Base-by-base conservation (phyloP, 2,797 vertebrate genomes). In the Hozukius guyotensis region DNA sequence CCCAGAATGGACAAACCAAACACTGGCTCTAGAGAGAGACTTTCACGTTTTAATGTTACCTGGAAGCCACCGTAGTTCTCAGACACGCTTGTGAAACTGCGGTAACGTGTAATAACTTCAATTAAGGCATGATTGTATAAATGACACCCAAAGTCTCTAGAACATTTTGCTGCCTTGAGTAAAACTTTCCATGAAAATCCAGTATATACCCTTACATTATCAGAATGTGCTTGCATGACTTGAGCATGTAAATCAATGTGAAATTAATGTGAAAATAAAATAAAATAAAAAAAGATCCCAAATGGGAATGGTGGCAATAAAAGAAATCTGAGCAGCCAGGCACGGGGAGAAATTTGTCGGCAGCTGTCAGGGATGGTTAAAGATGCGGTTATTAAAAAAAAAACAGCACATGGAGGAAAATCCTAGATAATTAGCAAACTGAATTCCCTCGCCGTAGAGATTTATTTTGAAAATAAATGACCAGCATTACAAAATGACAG, bases 401-500 rank as follows among this genome's bases (percentile, higher is more conserved):
- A 77, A 77, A 82, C 75, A 80, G 69, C 73, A 70, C 78, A 87
- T 76, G 68, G 64, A 74, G 75, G 56, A 84, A 84, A 84, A 83
- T 83, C 70, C 78, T 31, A 74, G 75, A 91, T 94, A 91, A 93
- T 90, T 89, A 90, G 80, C 78, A 72, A 84, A 86, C 59, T 83
- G 78, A 88, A 89, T 85, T 81, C 55, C 78, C 84, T 67, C 42
- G 36, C 65, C 14, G 18, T 12, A 18, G 75, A 68, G 69, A 81
- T 59, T 34, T 77, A 66, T 81, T 69, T 67, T 8, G 75, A 71
- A 79, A 83, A 83, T 70, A 72, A 87, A 86, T 79, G 76, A 78
- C 59, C 78, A 42, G 42, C 72, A 78, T 80, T 81, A 79, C 56
- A 75, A 79, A 82, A 87, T 85, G 82, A 89, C 78, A 80, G 64